Conservation (phyloP, 2,113 vertebrate species). For the Brachyhypopomus occidentalis region DNA sequence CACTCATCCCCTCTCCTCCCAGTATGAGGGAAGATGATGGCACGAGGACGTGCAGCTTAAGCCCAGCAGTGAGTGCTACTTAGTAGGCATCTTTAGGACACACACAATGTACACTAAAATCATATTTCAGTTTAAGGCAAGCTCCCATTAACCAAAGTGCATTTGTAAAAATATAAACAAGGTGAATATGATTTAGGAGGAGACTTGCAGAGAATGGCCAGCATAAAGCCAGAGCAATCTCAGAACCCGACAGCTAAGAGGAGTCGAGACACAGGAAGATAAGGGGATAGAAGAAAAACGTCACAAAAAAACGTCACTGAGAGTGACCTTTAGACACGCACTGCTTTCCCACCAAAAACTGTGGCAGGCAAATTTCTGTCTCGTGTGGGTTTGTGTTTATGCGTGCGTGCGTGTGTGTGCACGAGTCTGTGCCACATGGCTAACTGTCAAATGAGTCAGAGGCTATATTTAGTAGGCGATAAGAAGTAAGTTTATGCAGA, state of each 20-base stretch:
- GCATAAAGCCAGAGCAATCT: not conserved
- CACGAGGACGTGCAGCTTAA: not conserved
- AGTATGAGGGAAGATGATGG: too few relatives aligned
- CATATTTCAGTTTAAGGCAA: conserved; percentile 6
- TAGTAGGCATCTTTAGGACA: not conserved
- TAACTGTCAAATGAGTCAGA: conserved; percentile 45
- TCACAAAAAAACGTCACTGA: not conserved
- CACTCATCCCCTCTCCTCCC: too few relatives aligned
- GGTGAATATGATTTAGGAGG: not conserved
- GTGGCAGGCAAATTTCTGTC: conserved; percentile 5
- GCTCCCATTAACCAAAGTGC: not conserved
- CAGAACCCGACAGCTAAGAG: not conserved
- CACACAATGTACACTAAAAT: not conserved
- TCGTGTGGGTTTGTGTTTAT: conserved; percentile 17
- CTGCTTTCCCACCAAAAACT: conserved; percentile 13
- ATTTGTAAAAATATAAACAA: not conserved
- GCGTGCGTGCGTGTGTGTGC: not conserved
- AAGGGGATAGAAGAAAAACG: not conserved
- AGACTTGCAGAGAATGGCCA: not conserved
- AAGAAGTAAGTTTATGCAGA: conserved; percentile 42
- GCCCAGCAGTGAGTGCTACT: not conserved
- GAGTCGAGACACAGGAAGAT: not conserved
- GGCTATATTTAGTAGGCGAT: conserved; percentile 42
- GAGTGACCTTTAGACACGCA: conserved; percentile 24
- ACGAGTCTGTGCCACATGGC: conserved; percentile 17